Percentiles rank a stretch among this genome's conserved stretches.
Conservation (phyloP, 1,140 invertebrate species). For the Nilaparvata lugens region DNA sequence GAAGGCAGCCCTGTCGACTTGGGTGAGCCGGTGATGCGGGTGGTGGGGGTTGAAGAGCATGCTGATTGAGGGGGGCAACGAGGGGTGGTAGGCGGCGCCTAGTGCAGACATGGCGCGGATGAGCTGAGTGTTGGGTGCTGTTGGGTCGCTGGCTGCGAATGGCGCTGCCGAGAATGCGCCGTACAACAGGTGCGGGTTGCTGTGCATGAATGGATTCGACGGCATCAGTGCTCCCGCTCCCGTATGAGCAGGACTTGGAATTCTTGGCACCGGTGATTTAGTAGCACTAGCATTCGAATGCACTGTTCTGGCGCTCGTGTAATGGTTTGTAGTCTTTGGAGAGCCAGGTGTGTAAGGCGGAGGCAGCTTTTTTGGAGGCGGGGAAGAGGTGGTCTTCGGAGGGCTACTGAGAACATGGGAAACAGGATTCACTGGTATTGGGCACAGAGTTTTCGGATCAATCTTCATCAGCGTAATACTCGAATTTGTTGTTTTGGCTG, state of each 20-base stretch:
- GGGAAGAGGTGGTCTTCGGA: constrained; percentile 8
- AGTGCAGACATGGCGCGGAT: too few relatives aligned
- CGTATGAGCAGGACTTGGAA: constrained; percentile 20
- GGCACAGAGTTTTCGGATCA: constrained; percentile 48
- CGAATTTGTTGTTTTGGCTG: constrained; percentile 27
- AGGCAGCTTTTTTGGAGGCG: constrained; percentile 20
- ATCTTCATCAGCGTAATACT: constrained; percentile 45
- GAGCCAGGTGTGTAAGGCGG: constrained; percentile 23
- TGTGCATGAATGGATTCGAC: constrained; percentile 16
- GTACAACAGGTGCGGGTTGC: constrained; percentile 16
- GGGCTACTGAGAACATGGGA: constrained; percentile 11
- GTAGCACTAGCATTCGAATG: constrained; percentile 7
- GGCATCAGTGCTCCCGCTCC: constrained; percentile 6
- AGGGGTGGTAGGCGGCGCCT: constrained; percentile 25
- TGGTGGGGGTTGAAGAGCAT: constrained; percentile 28
- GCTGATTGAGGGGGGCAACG: constrained; percentile 27
- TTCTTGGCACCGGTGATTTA: constrained; percentile 5
- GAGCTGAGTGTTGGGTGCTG: constrained; percentile 17
- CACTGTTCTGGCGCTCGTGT: constrained; percentile 9
- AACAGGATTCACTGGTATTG: constrained; percentile 32
- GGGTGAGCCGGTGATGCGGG: constrained; percentile 14
- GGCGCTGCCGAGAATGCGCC: constrained; percentile 8
- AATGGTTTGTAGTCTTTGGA: constrained; percentile 18
- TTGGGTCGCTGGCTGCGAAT: constrained; percentile 13
- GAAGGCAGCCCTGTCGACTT: constrained; percentile 10